Conservation (phyloP, 1,140 invertebrate genomes). For the Lanistes nyassanus region DNA sequence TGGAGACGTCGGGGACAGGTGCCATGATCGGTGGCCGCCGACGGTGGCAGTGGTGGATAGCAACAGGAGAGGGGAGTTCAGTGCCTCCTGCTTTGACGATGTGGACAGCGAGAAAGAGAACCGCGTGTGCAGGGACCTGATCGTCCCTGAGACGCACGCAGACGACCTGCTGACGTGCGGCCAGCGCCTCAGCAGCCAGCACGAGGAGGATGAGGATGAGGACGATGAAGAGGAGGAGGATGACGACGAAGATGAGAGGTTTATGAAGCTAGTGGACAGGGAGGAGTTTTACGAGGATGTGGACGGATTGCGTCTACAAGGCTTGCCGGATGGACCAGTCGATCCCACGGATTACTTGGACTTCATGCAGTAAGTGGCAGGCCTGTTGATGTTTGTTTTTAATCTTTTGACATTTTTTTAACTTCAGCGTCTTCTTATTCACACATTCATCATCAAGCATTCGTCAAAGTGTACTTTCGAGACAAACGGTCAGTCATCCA, state of each 20-base stretch:
- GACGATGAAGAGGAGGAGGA: constrained; percentile 4
- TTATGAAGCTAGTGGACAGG: constrained; percentile 7
- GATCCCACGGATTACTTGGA: constrained; percentile 5
- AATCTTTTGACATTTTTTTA: too few relatives aligned
- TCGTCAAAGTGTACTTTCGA: too few relatives aligned
- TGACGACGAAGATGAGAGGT: constrained; percentile 3
- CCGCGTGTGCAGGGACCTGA: neutral
- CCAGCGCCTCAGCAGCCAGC: neutral
- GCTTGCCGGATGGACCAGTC: neutral
- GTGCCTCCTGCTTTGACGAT: neutral
- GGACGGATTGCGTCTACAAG: constrained; percentile 1
- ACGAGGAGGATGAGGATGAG: neutral
- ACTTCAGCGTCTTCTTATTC: too few relatives aligned
- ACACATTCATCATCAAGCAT: too few relatives aligned
- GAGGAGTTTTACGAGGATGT: constrained; percentile 20
- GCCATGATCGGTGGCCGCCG: too few relatives aligned
- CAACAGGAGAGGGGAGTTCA: constrained; percentile 4
- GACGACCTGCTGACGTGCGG: neutral
- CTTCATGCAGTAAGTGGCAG: neutral
- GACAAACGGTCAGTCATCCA: too few relatives aligned
- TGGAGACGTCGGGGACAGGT: neutral
- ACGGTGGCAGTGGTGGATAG: neutral
- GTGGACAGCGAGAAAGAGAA: constrained; percentile 26
- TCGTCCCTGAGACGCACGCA: neutral
- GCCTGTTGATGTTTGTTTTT: too few relatives aligned